phyloP scores from a whole-genome alignment of 92 coral and sea anemone genomes.

The Pocillopora meandrina region DNA sequence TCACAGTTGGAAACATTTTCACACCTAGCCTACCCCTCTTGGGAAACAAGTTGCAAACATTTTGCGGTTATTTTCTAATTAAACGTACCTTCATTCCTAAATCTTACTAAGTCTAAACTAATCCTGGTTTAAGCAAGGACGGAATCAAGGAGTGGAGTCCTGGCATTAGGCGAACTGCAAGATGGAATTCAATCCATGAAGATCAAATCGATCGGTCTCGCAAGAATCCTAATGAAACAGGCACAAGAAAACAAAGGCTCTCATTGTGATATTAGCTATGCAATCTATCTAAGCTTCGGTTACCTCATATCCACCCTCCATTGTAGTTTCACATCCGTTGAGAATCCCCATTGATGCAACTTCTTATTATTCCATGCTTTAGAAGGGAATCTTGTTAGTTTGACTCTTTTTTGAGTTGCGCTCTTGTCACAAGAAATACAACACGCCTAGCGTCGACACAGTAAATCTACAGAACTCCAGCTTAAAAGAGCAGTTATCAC shows the following conservation, averaged over 20 bases:
- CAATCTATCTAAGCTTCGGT: not conserved
- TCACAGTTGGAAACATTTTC: not conserved
- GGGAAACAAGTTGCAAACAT: too few species aligned
- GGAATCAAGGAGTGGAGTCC: not conserved
- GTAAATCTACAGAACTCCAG: not conserved
- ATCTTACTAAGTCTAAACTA: too few species aligned
- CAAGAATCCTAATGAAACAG: constrained; percentile 45
- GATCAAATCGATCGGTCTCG: constrained; percentile 29
- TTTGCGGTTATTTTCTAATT: too few species aligned
- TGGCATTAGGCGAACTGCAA: constrained; percentile 38
- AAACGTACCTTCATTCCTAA: too few species aligned
- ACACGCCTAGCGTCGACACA: not conserved
- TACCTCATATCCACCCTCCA: not conserved
- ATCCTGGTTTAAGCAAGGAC: too few species aligned
- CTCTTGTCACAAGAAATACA: not conserved
- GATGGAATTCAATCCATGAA: constrained; percentile 37
- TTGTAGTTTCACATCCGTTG: not conserved
- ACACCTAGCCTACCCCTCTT: too few species aligned
- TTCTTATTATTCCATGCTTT: too few species aligned
- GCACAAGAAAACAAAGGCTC: not conserved
- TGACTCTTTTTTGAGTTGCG: not conserved
- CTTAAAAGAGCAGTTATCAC: not conserved
- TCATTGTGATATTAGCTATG: not conserved
- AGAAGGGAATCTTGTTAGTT: not conserved
- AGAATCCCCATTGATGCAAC: not conserved